Evolutionary conservation across 2,113 vertebrate genomes (phyloP), one percentile per base, ranked within the genome.

Genomic region (Rhinoptilus africanus): DNA sequence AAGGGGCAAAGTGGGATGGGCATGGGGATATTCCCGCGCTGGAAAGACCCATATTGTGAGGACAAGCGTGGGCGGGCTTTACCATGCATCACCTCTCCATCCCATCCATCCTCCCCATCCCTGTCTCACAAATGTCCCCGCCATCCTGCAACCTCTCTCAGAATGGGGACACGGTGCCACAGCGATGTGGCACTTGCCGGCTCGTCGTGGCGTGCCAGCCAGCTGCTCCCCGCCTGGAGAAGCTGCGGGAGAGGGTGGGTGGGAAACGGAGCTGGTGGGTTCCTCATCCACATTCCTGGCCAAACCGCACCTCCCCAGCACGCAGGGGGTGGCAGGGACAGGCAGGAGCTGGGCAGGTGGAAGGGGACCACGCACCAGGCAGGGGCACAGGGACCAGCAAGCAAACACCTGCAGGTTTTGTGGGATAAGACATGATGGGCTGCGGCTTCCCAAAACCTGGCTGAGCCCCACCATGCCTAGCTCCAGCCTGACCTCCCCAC

Each of bases 71-170:
- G 23, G 9, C 0, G 21, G 27, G 24, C 4, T 66, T 69, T 45
- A 35, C 60, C 7, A 0, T 2, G 6, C 37, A 28, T 32, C 60
- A 6, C 41, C 10, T 37, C 50, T 66, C 62, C 39, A 1, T 6
- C 35, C 63, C 69, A 53, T 8, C 51, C 62, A n/a, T 6, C 47
- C 45, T 47, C 48, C 28, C 37, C 37, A 57, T 24, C 12, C 8
- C 23, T 4, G 0, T 23, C 45, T 66, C 17, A 2, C 1, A 0
- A 18, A n/a, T 4, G 0, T 3, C 26, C 26, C 37, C 3, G 0
- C 8, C 34, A 8, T 8, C 41, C 54, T 8, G 1, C 60, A 62
- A 54, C 74, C 5, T 62, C 68, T 45, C 1, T 0, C 3, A 9
- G 27, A 41, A 62, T 1, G 6, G 27, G 41, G 53, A 66, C 2